Conservation (phyloP, 2,113 vertebrate genomes). For the Mesitornis unicolor region DNA sequence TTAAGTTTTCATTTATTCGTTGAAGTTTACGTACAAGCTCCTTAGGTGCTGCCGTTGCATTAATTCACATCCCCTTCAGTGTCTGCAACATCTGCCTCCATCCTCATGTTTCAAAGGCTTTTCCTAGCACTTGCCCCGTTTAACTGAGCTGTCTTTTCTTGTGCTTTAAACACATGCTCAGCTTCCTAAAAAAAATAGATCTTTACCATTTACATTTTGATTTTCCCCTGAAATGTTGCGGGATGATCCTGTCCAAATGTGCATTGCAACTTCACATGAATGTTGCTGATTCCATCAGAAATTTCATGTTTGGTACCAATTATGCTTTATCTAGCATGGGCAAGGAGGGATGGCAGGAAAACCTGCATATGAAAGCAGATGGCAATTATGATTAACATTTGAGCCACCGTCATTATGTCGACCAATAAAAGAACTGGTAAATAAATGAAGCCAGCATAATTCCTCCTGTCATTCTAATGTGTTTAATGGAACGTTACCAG, state of each 20-base stretch:
- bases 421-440: neutral
- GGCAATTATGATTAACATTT: neutral
- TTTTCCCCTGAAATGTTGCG: neutral
- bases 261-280: neutral
- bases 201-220: neutral
- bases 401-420: neutral
- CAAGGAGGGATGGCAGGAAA: neutral
- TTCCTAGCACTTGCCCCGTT: neutral
- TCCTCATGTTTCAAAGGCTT: neutral
- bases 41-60: neutral
- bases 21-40: no score
- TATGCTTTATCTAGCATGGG: neutral
- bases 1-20: neutral
- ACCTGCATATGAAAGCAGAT: constrained; percentile 5
- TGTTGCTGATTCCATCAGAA: neutral
- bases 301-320: neutral
- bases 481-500: neutral
- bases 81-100: neutral
- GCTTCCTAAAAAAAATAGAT: neutral
- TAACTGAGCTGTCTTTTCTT: fast-evolving
- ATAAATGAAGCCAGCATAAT: neutral
- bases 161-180: neutral
- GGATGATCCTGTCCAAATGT: neutral
- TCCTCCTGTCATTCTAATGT: neutral
- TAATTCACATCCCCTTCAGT: neutral